Base-by-base conservation (phyloP, 23 tunicate genomes). In the Oikopleura dioica region DNA sequence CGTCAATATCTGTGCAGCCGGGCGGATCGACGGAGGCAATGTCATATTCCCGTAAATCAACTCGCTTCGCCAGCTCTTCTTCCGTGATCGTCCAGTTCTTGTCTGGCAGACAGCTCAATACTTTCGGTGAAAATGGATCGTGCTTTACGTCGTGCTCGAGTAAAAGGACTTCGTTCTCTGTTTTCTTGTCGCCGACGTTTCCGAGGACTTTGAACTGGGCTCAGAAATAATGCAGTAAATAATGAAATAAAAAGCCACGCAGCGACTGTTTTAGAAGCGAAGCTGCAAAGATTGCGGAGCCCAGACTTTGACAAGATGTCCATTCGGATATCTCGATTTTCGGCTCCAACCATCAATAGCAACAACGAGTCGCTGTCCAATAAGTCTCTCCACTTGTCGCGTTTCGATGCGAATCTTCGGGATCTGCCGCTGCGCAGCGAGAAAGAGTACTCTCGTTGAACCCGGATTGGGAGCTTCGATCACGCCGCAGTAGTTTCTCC, bases 1-100 rank as follows among this genome's bases (percentile, higher is more conserved):
- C 99, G 76, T 94, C 99, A 81, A 94, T 94, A 51, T 94, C 99
- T 4, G 99, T 94, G 50, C 99, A 94, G 32, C 99, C 99, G 31
- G 99, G 99, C 1, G 99, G 99, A 77, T 94, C 99, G 36, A 94
- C 99, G 59, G 95, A 86, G 69, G 95, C 87, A 0, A 94, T 59
- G 1, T 92, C 87, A 32, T 86, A 78, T 34, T 50, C 2, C 12
- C 99, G 79, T 32, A 94, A 79, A 67, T 94, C 99, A 68, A 76
- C 78, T 5, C 99, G 88, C 33, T 78, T 80, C 38, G 68, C 75
- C 0, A 86, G 1, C 63, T 94, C 89, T 35, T 81, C 76, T 0
- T 68, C 76, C 1, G 95, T 92, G 58, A 94, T 94, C 16, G 79
- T 67, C 88, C 88, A 94, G 69, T 86, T 81, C 32, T 87, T 32